Evolutionary conservation across 2,113 vertebrate genomes (phyloP), one percentile per base, ranked within the genome.

Genomic region (Spea bombifrons): DNA sequence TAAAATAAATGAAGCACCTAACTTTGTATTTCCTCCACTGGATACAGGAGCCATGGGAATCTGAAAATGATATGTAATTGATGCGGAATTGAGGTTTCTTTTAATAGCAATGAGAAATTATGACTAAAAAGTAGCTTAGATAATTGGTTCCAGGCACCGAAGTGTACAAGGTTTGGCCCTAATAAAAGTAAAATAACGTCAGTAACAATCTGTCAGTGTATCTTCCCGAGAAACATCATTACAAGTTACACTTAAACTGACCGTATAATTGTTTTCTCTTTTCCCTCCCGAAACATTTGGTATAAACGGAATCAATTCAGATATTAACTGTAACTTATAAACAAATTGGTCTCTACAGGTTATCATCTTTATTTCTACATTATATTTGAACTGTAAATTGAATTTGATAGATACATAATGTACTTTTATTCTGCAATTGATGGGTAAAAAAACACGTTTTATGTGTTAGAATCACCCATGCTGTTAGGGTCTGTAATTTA

Each of bases 51-150:
- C 86, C 84, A 81, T 71, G 71, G 82, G 71, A 89, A 86, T 88
- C 82, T 86, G 83, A 86, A 89, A 89, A 88, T 86, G 84, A 86
- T 64, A 88, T 85, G 75, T 74, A 86, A 86, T 87, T 89, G 88
- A 75, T 82, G 81, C 86, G 86, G 86, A 82, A 84, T 88, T 77
- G 85, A 83, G 73, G 75, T 82, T 81, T 84, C 46, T 86, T 59
- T 88, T 88, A 83, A 77, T 78, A 71, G 84, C 81, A 86, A 80
- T 86, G 47, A 81, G 43, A 86, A 69, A 84, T 86, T 80, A 87
- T 85, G 84, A 59, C 71, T 83, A 71, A 85, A 87, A 83, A 86
- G 83, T 88, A 82, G 53, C 82, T 80, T 55, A 86, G 83, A 84
- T 85, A 89, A 90, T 85, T 65, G 69, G 47, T 50, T 81, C 74